Conservation (phyloP, 2,888 invertebrate species). For the Ethmia dodecea region DNA sequence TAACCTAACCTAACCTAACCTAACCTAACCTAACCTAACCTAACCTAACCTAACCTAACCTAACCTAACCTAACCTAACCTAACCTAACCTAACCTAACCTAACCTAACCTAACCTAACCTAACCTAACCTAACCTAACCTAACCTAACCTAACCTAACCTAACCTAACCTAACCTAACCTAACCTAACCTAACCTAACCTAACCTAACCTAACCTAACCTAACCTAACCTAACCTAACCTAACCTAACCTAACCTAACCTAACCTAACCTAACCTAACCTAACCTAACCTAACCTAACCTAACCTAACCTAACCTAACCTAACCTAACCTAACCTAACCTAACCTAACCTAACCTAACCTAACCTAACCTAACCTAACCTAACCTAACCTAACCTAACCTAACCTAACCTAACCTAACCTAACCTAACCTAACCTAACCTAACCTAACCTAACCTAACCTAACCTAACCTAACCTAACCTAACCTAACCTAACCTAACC, state of each 20-base stretch:
- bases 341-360: constrained; percentile 10
- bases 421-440: constrained; percentile 40
- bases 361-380: constrained; percentile 10
- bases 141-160: constrained; percentile 10
- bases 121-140: constrained; percentile 10
- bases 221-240: constrained; percentile 10
- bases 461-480: constrained; percentile 11
- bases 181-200: constrained; percentile 10
- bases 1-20: constrained; percentile 15
- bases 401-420: constrained; percentile 51
- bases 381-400: constrained; percentile 63
- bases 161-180: constrained; percentile 10
- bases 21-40: constrained; percentile 17
- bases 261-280: constrained; percentile 10
- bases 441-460: constrained; percentile 4
- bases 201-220: constrained; percentile 10
- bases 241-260: constrained; percentile 10
- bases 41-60: constrained; percentile 14
- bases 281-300: constrained; percentile 10
- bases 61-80: constrained; percentile 60
- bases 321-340: constrained; percentile 10
- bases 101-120: constrained; percentile 10
- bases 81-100: constrained; percentile 17
- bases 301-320: constrained; percentile 10
- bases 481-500: constrained; percentile 16